A percentile compares a stretch with the other conserved stretches of the same genome.
These are phyloP conservation scores for Coracopsis vasa DNA, from an alignment of 2,113 vertebrate species.

Conservation along the genomic window DNA sequence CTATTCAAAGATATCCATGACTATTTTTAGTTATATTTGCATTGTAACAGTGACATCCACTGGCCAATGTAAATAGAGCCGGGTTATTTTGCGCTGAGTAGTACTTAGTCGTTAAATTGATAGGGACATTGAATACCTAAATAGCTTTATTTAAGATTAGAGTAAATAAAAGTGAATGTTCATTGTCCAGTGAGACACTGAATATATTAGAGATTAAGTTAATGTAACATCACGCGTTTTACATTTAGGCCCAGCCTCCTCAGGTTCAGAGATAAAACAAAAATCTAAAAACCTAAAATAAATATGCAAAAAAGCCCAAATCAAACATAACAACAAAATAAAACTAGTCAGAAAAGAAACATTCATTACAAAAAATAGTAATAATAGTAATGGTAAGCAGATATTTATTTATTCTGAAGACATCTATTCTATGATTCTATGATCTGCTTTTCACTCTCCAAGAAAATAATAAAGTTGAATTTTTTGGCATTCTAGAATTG, in stretches of 20 bases:
- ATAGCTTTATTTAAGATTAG: background rate
- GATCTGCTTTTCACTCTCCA: background rate
- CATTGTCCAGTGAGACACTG: background rate
- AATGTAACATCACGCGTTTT: background rate
- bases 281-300: background rate
- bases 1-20: background rate
- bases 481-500: background rate
- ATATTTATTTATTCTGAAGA: background rate
- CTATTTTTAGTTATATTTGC: background rate
- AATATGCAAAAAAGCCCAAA: background rate
- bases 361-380: background rate
- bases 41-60: slow-evolving; percentile 47
- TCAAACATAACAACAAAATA: background rate
- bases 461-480: background rate
- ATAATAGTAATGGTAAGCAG: background rate
- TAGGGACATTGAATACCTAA: background rate
- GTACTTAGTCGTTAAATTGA: background rate
- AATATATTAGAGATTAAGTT: background rate
- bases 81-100: background rate
- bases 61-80: background rate
- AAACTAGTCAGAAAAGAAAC: background rate
- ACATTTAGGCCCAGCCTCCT: background rate
- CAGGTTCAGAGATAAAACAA: background rate
- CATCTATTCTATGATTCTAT: background rate
- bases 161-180: background rate